A percentile compares a stretch with the other conserved stretches of the same genome.
Conservation (phyloP, 2,888 invertebrate species). For the Argyra leucocephala region DNA sequence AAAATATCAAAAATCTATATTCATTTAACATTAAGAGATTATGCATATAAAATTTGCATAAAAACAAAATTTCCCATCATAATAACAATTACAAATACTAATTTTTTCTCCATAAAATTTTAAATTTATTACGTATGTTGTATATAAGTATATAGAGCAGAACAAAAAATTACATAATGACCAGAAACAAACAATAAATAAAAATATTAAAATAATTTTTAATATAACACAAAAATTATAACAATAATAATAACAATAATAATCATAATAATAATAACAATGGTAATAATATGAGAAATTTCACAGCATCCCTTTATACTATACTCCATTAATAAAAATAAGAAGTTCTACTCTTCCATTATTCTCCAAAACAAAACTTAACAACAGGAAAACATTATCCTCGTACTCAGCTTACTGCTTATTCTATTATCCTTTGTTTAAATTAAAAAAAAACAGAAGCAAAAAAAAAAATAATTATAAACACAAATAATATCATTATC, state of each 20-base stretch:
- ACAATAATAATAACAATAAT: too few relatives aligned
- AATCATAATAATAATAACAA: too few relatives aligned
- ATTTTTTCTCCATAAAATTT: not conserved
- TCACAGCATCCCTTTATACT: not conserved
- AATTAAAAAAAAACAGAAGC: too few relatives aligned
- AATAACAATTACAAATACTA: not conserved
- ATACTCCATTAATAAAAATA: too few relatives aligned
- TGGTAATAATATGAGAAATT: not conserved
- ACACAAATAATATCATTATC: too few relatives aligned
- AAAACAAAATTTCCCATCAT: not conserved
- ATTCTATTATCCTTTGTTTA: not conserved
- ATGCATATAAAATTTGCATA: not conserved
- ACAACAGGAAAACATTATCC: not conserved
- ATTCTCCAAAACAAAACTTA: not conserved
- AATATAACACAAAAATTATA: too few relatives aligned
- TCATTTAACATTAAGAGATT: not conserved
- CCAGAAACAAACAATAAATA: conserved; percentile 6
- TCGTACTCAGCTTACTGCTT: too few relatives aligned
- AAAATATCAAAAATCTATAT: not conserved
- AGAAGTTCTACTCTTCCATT: not conserved
- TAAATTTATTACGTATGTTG: not conserved
- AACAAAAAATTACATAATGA: conserved; percentile 5
- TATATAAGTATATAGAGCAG: not conserved
- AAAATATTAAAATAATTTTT: not conserved
- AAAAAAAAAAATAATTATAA: too few relatives aligned